These are phyloP conservation scores for Psittacula derbiana DNA, from an alignment of 2,797 vertebrate genomes.

Conservation along the genomic window DNA sequence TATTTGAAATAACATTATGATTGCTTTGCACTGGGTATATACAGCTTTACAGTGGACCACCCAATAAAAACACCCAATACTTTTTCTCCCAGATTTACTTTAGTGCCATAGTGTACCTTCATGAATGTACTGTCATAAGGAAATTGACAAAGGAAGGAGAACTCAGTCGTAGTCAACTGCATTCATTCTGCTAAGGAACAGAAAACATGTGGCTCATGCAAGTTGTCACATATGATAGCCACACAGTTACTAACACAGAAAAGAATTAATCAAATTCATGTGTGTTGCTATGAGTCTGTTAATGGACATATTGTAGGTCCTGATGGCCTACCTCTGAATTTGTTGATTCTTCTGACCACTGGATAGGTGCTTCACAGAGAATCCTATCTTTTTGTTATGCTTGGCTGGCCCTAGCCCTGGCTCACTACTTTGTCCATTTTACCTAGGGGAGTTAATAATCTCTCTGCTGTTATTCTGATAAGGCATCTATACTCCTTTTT, in stretches of 20 bases:
- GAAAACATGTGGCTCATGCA: not conserved
- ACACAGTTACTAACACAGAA: not conserved
- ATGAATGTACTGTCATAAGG: not conserved
- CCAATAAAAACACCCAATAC: rapidly evolving
- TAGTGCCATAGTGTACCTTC: not conserved
- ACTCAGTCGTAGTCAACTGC: not conserved
- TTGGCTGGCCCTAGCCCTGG: not conserved
- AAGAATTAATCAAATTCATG: not conserved
- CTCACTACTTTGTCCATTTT: not conserved
- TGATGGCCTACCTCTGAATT: not conserved
- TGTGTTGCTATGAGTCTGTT: not conserved
- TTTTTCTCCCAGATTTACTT: not conserved
- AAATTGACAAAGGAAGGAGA: not conserved
- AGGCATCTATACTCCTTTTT: not conserved
- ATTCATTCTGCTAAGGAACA: not conserved
- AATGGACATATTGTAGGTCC: not conserved
- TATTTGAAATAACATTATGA: not conserved
- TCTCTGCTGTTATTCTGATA: not conserved
- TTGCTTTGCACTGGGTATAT: not conserved
- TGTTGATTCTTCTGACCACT: not conserved
- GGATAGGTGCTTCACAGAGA: not conserved
- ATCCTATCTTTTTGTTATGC: not conserved
- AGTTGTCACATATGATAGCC: not conserved
- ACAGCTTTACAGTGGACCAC: not conserved
- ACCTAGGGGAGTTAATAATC: not conserved